phyloP scores from a whole-genome alignment of 2,797 vertebrate genomes.

The Morelia viridis region DNA sequence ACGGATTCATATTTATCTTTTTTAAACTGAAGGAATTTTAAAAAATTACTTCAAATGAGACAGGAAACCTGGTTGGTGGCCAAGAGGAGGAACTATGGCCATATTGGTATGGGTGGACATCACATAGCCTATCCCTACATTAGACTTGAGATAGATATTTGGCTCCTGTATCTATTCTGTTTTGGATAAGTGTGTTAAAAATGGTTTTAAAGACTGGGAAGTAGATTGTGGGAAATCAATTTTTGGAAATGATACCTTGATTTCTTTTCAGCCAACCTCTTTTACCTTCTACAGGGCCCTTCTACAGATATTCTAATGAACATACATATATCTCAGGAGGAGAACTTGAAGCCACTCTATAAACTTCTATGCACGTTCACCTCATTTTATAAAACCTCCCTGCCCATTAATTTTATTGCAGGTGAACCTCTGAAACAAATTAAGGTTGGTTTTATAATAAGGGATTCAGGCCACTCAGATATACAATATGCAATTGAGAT shows the following conservation, averaged over 20 bases:
- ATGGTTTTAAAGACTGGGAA: too few species aligned
- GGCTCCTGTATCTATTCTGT: too few species aligned
- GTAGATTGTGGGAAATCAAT: background rate
- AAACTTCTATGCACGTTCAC: background rate
- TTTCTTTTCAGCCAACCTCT: background rate
- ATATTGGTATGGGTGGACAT: too few species aligned
- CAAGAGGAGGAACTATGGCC: too few species aligned
- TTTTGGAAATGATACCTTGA: background rate
- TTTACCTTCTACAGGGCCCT: background rate
- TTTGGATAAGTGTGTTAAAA: too few species aligned
- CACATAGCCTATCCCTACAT: too few species aligned
- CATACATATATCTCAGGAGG: background rate
- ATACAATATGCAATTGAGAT: background rate
- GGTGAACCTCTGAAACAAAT: background rate
- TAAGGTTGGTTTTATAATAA: background rate
- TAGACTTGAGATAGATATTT: too few species aligned
- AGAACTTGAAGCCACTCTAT: background rate
- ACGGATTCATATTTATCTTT: too few species aligned
- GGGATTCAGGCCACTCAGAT: background rate
- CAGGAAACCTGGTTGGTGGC: too few species aligned
- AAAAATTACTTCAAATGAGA: too few species aligned
- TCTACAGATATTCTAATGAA: background rate
- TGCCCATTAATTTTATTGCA: background rate
- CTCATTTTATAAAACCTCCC: background rate
- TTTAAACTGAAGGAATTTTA: too few species aligned